Evolutionary conservation across 2,888 invertebrate species (phyloP).

Genomic region (Drosophila falleni): DNA sequence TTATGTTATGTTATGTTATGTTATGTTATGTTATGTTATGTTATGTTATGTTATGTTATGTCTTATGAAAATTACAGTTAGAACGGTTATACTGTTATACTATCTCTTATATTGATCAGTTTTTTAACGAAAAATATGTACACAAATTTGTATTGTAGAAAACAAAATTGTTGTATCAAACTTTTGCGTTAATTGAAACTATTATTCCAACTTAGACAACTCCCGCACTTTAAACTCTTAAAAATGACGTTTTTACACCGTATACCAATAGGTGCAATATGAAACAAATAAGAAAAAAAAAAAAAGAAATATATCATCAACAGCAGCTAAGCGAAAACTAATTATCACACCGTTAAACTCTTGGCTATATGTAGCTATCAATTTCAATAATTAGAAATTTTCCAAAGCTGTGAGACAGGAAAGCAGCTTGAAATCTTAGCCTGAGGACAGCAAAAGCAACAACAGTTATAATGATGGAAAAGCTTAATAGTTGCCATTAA

Average conservation of each 20-base stretch:
- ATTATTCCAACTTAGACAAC: not conserved
- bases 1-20: no score
- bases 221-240: slow-evolving; percentile 14
- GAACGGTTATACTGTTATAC: no score
- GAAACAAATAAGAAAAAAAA: not conserved
- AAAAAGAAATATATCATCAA: slow-evolving; percentile 22
- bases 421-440: slow-evolving; percentile 41
- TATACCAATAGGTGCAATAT: slow-evolving; percentile 3
- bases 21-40: no score
- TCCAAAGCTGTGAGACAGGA: slow-evolving; percentile 9
- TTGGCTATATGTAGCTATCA: slow-evolving; percentile 51
- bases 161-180: no score
- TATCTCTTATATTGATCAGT: not conserved
- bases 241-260: slow-evolving; percentile 27
- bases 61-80: no score
- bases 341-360: slow-evolving; percentile 55
- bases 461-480: slow-evolving; percentile 49
- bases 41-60: no score
- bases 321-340: slow-evolving; percentile 57
- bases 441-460: slow-evolving; percentile 25
- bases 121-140: no score
- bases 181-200: not conserved
- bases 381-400: slow-evolving; percentile 71
- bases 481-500: slow-evolving; percentile 55
- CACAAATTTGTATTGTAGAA: no score